These are phyloP conservation scores for Drosophila falleni DNA, from an alignment of 2,888 invertebrate species.

Conservation along the genomic window DNA sequence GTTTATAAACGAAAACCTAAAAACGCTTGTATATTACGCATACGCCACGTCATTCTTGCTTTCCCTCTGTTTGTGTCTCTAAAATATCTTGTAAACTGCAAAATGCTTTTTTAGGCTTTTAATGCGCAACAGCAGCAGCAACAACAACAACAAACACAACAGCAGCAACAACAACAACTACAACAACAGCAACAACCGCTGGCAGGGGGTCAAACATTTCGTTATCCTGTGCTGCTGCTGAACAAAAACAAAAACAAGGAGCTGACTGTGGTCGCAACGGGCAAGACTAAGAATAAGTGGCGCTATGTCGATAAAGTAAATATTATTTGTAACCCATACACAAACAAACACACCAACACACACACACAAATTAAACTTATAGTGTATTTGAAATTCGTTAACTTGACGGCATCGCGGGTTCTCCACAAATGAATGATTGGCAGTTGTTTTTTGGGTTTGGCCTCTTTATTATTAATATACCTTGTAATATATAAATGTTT, in stretches of 20 bases:
- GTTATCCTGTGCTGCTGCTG: constrained; percentile 85
- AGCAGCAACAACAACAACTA: constrained; percentile 22
- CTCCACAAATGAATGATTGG: constrained; percentile 49
- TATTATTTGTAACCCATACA: constrained; percentile 56
- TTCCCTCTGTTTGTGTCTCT: constrained; percentile 19
- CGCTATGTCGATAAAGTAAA: constrained; percentile 85
- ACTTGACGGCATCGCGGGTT: not conserved
- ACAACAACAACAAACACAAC: constrained; percentile 43
- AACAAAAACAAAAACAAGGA: constrained; percentile 85
- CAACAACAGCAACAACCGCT: constrained; percentile 64
- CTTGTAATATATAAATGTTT: constrained; percentile 24
- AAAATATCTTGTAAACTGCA: constrained; percentile 37
- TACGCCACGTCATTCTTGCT: constrained; percentile 65
- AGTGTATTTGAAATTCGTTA: constrained; percentile 38
- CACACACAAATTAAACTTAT: constrained; percentile 51
- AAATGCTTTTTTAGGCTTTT: constrained; percentile 76
- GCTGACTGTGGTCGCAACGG: constrained; percentile 84
- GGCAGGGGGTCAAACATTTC: constrained; percentile 73
- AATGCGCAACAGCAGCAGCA: constrained; percentile 62
- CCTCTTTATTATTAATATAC: constrained; percentile 8
- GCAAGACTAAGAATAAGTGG: constrained; percentile 84
- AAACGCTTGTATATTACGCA: constrained; percentile 70
- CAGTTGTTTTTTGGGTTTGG: constrained; percentile 58
- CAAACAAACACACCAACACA: constrained; percentile 30
- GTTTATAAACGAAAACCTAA: constrained; percentile 2